Evolutionary conservation across 2,888 invertebrate species (phyloP), one percentile per base, ranked within the genome.

Genomic region (Laspeyria flexula): DNA sequence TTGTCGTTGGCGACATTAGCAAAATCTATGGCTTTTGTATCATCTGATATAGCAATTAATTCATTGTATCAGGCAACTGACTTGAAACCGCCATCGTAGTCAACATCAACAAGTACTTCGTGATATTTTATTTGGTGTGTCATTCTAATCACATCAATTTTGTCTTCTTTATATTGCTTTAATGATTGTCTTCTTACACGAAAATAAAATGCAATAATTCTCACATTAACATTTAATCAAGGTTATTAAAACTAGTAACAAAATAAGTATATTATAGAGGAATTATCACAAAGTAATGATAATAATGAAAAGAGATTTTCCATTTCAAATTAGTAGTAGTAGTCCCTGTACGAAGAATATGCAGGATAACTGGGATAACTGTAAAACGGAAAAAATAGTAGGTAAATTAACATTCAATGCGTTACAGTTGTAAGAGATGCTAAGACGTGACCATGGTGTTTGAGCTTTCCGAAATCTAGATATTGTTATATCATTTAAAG

Each of bases 21-120:
- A 0, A 92, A 91, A 64, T 91, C 92, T 2, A 91, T 92, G 92
- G 89, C 92, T 11, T 90, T 86, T 69, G 92, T 92, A 11, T 82
- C 92, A 31, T 88, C 88, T 13, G 92, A 92, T 62, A 90, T 92
- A 60, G 92, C 92, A 33, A 91, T 92, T 35, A 92, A 92, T 67
- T 90, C 92, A 0, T 73, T 92, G 45, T 92, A 90, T 67, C 83
- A 88, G 69, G 90, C 91, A 34, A 90, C 90, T 33, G 92, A 92
- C 70, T 84, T 90, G 0, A 90, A 87, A 63, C 85, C 86, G 12
- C 86, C 90, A 18, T 71, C 85, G 3, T 89, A 77, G 80, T 6
- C 3, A 12, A 11, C 37, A 37, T 27, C 2, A 11, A 25, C 3
- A 15, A 15, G 11, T 12, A 18, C 11, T 1, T 18, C 3, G 9